Evolutionary conservation across 2,797 vertebrate genomes (phyloP).

Genomic region (Centroberyx gerrardi): DNA sequence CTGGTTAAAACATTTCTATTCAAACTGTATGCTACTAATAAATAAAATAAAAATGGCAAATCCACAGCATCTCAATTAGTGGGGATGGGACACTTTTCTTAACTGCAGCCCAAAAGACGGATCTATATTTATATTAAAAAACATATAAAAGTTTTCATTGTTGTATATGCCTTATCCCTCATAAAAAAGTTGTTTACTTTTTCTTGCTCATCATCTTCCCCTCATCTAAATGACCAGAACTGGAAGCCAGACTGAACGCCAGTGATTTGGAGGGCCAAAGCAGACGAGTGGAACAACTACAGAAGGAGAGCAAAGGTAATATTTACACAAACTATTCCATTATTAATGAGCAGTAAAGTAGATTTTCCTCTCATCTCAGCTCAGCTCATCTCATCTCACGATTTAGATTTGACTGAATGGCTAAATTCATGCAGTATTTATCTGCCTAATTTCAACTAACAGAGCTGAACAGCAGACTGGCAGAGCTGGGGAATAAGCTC

Average conservation of each 20-base stretch:
- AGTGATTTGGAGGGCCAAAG: conserved; percentile 32
- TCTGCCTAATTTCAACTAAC: conserved; percentile 21
- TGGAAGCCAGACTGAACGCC: conserved; percentile 37
- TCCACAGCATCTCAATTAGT: no score
- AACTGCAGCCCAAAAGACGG: no score
- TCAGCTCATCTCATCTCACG: conserved; percentile 23
- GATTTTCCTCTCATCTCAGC: conserved; percentile 17
- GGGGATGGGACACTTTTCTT: no score
- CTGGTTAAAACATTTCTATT: no score
- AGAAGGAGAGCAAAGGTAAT: conserved; percentile 34
- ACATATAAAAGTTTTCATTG: no score
- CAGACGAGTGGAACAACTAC: conserved; percentile 21
- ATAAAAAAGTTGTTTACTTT: no score
- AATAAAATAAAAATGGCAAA: no score
- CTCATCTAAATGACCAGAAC: conserved; percentile 13
- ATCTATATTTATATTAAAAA: no score
- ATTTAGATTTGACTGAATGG: conserved; percentile 31
- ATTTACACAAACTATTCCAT: conserved; percentile 33
- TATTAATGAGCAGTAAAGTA: conserved; percentile 35
- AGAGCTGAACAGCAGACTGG: conserved; percentile 13
- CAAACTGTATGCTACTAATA: no score
- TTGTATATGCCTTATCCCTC: no score
- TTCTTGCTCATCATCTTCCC: no score
- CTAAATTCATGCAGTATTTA: conserved; percentile 45
- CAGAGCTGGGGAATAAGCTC: conserved; percentile 12